Conservation (phyloP, 1,140 invertebrate species). For the Hylaeus volcanicus region DNA sequence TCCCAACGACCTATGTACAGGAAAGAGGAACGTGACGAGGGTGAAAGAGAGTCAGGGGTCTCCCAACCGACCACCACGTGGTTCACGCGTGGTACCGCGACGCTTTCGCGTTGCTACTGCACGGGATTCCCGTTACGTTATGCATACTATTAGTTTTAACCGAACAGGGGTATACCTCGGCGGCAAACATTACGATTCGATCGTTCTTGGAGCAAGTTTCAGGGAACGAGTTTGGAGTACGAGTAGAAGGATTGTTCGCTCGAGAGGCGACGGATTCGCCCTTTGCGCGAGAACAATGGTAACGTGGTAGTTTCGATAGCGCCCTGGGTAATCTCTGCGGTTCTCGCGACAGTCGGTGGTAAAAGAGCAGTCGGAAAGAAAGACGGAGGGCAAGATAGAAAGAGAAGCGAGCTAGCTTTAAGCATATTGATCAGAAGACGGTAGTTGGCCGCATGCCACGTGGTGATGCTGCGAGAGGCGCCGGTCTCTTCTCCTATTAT, state of each 20-base stretch:
- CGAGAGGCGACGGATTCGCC: not conserved
- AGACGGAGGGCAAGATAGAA: constrained; percentile 55
- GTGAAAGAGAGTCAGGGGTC: not conserved
- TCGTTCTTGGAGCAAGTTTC: not conserved
- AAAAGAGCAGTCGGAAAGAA: constrained; percentile 32
- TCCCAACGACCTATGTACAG: not conserved
- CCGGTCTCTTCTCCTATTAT: constrained; percentile 79
- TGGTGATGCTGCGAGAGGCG: constrained; percentile 79
- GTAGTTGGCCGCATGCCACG: constrained; percentile 81
- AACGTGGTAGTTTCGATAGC: constrained; percentile 6
- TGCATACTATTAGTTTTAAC: too few relatives aligned
- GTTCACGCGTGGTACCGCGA: constrained; percentile 62
- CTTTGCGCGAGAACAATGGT: not conserved
- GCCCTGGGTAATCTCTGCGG: constrained; percentile 27
- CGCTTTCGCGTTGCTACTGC: not conserved
- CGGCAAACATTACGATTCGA: not conserved
- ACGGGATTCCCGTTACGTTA: not conserved
- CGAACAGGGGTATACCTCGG: too few relatives aligned
- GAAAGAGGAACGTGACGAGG: not conserved
- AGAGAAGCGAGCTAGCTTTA: constrained; percentile 73
- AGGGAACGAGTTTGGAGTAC: too few relatives aligned
- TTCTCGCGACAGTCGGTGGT: constrained; percentile 30
- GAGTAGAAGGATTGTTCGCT: not conserved
- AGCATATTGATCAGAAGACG: constrained; percentile 81
- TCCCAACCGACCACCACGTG: constrained; percentile 58